Evolutionary conservation across 2,113 vertebrate genomes (phyloP).

Genomic region (Pseudorasbora parva): DNA sequence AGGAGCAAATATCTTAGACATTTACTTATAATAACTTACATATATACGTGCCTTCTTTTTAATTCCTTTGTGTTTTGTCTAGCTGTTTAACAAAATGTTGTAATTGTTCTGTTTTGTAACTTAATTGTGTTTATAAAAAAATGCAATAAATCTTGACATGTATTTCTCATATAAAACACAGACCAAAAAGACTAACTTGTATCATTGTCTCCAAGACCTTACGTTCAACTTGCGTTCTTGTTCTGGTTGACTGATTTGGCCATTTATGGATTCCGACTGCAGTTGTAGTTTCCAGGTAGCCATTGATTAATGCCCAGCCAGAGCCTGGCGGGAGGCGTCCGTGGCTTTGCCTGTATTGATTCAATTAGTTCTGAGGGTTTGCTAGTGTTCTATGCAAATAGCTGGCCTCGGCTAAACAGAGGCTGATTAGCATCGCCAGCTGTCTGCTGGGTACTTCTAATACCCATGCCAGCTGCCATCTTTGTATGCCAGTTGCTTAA

Average conservation of each 20-base stretch:
- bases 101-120: background rate
- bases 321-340: constrained; percentile 29
- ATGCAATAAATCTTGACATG: background rate
- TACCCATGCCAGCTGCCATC: constrained; percentile 50
- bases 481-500: constrained; percentile 41
- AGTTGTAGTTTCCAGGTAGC: constrained; percentile 54
- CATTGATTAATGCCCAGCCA: constrained; percentile 45
- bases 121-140: background rate
- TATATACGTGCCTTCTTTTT: background rate
- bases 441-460: constrained; percentile 44
- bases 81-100: no score
- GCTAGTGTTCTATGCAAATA: constrained; percentile 46
- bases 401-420: constrained; percentile 37
- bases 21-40: no score
- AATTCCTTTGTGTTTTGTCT: background rate
- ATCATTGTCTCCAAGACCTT: background rate
- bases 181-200: background rate
- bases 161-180: background rate
- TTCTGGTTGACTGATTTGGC: constrained; percentile 35
- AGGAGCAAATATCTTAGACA: no score
- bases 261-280: constrained; percentile 32
- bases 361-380: constrained; percentile 55
- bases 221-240: constrained; percentile 10
- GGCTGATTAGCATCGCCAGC: constrained; percentile 52
- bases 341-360: constrained; percentile 53